These are phyloP conservation scores for Podabrus alpinus DNA, from an alignment of 2,888 invertebrate genomes.

Conservation along the genomic window DNA sequence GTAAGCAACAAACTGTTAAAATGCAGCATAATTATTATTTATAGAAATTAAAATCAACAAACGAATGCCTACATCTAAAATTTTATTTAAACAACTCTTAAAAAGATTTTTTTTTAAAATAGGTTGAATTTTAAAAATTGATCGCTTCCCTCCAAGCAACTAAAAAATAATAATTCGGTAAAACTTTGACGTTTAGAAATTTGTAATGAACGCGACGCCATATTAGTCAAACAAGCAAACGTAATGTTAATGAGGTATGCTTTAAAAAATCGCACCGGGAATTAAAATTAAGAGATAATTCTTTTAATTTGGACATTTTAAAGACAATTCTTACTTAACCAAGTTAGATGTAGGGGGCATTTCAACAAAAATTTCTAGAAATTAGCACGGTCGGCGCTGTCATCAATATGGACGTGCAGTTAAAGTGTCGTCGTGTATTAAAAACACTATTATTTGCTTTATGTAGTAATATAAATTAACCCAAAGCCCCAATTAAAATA, in stretches of 20 bases:
- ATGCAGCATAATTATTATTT: neutral
- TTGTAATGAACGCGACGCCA: slow-evolving; percentile 41
- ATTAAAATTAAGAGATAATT: slow-evolving; percentile 14
- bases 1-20: neutral
- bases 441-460: slow-evolving; percentile 12
- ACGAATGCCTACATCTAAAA: neutral
- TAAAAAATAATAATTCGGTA: slow-evolving; percentile 3
- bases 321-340: slow-evolving; percentile 57
- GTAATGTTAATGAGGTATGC: neutral
- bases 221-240: slow-evolving; percentile 35
- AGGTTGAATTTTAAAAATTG: neutral
- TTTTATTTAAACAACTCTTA: neutral
- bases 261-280: neutral
- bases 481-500: neutral
- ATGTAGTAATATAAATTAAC: neutral
- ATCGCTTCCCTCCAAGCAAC: slow-evolving; percentile 4
- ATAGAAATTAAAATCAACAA: neutral
- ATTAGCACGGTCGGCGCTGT: slow-evolving; percentile 72
- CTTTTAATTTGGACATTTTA: slow-evolving; percentile 43
- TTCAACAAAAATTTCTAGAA: slow-evolving; percentile 68
- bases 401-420: slow-evolving; percentile 62
- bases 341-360: slow-evolving; percentile 64
- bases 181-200: slow-evolving; percentile 16
- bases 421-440: slow-evolving; percentile 40
- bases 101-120: neutral